phyloP scores from a whole-genome alignment of 2,888 invertebrate species.

The Cacoxenus indagator region DNA sequence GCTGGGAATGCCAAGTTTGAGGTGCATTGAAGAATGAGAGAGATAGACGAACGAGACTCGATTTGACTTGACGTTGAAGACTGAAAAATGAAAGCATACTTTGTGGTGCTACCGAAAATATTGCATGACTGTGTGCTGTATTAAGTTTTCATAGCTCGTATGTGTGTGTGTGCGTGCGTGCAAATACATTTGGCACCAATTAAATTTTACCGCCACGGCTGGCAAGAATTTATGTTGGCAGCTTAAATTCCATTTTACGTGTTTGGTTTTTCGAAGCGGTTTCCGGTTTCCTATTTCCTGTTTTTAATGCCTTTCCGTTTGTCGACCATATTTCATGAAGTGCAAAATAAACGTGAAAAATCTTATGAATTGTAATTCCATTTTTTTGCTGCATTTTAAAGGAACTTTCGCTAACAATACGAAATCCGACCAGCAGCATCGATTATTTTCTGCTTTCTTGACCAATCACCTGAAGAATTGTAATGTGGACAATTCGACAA shows the following conservation, averaged over 20 bases:
- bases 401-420: background rate
- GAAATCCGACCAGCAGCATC: background rate
- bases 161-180: conserved; percentile 1
- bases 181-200: conserved; percentile 39
- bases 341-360: background rate
- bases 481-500: too few species aligned
- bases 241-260: conserved; percentile 52
- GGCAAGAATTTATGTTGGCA: conserved; percentile 51
- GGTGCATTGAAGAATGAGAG: background rate
- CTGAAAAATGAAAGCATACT: background rate
- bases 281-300: conserved; percentile 44
- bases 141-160: background rate
- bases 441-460: background rate
- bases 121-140: conserved; percentile 13
- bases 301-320: conserved; percentile 24
- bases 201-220: conserved; percentile 41
- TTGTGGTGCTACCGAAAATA: background rate
- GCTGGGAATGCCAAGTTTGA: conserved; percentile 38
- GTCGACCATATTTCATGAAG: background rate
- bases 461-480: too few species aligned
- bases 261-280: conserved; percentile 28
- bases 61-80: conserved; percentile 4
- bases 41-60: background rate
- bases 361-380: background rate
- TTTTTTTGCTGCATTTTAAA: background rate